These are phyloP conservation scores for Tretioscincus oriximinensis DNA, from an alignment of 2,113 vertebrate species.

Conservation along the genomic window DNA sequence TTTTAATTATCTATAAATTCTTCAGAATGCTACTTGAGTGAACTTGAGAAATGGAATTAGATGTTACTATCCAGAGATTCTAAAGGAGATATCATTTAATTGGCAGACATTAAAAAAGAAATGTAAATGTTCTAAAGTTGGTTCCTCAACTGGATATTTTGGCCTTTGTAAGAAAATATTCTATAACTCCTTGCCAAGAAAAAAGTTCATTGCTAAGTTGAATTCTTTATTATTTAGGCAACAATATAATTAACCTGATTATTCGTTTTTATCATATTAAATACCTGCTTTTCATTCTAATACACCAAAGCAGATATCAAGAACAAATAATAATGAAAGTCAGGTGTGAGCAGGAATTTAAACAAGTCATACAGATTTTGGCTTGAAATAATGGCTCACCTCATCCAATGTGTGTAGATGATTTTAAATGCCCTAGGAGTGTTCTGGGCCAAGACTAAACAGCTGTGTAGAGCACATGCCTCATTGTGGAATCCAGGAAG, in stretches of 20 bases:
- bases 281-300: no score
- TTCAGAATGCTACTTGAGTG: background rate
- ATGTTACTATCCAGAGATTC: background rate
- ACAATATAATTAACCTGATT: background rate
- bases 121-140: background rate
- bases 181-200: background rate
- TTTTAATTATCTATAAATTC: background rate
- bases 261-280: no score
- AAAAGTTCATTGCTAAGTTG: background rate
- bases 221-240: no score
- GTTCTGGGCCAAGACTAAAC: background rate
- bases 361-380: background rate
- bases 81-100: background rate
- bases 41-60: background rate
- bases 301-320: no score
- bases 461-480: no score
- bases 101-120: rapidly evolving
- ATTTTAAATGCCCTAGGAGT: background rate
- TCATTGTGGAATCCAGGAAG: no score
- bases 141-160: background rate
- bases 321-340: no score
- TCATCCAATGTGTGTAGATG: background rate
- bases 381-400: background rate
- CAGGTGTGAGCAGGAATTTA: no score
- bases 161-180: constrained; percentile 15